Percentiles rank a stretch among this genome's conserved stretches.
Evolutionary conservation across 2,113 vertebrate genomes (phyloP).

Genomic region (Gymnorhina tibicen): DNA sequence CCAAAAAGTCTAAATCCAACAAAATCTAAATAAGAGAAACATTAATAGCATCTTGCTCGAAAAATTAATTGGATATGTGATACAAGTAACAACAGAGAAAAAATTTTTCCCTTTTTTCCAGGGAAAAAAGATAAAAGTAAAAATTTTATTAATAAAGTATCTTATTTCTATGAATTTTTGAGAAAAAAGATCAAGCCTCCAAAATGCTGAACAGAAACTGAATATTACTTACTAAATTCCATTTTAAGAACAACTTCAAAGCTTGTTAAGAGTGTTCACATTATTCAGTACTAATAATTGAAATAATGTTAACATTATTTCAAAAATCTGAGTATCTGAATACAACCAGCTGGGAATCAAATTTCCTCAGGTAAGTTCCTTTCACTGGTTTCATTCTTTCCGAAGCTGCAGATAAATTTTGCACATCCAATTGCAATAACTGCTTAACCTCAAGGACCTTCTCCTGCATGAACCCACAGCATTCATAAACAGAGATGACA

Average conservation of each 20-base stretch:
- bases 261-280: background rate
- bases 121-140: background rate
- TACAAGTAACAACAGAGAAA: conserved; percentile 49
- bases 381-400: background rate
- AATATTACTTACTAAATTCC: background rate
- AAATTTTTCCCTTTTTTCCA: no score
- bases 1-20: background rate
- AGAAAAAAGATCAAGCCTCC: background rate
- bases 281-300: background rate
- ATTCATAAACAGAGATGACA: background rate
- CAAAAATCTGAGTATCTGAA: background rate
- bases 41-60: conserved; percentile 61
- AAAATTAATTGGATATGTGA: conserved; percentile 51
- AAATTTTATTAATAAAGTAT: background rate
- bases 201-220: background rate
- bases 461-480: background rate
- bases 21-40: conserved; percentile 23
- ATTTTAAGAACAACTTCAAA: background rate
- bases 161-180: background rate
- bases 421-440: background rate
- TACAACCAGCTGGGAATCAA: background rate
- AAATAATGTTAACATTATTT: background rate
- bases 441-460: background rate
- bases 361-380: background rate
- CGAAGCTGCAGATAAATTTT: background rate